Conservation (phyloP, 2,797 vertebrate genomes). For the Spondyliosoma cantharus region DNA sequence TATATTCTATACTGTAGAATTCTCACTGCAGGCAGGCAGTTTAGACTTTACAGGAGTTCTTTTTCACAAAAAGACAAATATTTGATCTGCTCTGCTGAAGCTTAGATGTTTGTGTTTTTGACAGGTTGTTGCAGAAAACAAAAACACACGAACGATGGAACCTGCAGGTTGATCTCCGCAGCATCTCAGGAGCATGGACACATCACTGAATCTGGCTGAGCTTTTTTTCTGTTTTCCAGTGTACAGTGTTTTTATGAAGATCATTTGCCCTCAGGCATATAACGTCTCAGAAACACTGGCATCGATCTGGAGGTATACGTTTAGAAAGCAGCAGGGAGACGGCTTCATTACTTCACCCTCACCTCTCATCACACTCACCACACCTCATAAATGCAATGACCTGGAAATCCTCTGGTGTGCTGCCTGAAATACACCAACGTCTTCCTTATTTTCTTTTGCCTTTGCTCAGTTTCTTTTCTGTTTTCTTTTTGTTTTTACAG, state of each 20-base stretch:
- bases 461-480: neutral
- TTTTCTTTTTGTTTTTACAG: neutral
- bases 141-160: too few relatives aligned
- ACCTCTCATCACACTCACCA: conserved; percentile 26
- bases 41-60: neutral
- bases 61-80: neutral
- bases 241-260: neutral
- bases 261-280: conserved; percentile 15
- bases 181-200: neutral
- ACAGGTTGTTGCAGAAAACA: neutral
- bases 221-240: neutral
- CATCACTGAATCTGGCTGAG: neutral
- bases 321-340: neutral
- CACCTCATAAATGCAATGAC: neutral
- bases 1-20: neutral
- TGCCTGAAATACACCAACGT: neutral
- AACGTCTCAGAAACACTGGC: conserved; percentile 18
- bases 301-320: conserved; percentile 19
- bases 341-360: conserved; percentile 38
- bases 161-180: neutral
- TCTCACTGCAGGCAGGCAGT: neutral
- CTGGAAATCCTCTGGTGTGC: conserved; percentile 23
- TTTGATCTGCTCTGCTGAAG: neutral
- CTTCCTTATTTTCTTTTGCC: neutral
- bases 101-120: neutral